These are phyloP conservation scores for Palythoa heliodiscus DNA, from an alignment of 92 coral and sea anemone genomes.

Conservation along the genomic window DNA sequence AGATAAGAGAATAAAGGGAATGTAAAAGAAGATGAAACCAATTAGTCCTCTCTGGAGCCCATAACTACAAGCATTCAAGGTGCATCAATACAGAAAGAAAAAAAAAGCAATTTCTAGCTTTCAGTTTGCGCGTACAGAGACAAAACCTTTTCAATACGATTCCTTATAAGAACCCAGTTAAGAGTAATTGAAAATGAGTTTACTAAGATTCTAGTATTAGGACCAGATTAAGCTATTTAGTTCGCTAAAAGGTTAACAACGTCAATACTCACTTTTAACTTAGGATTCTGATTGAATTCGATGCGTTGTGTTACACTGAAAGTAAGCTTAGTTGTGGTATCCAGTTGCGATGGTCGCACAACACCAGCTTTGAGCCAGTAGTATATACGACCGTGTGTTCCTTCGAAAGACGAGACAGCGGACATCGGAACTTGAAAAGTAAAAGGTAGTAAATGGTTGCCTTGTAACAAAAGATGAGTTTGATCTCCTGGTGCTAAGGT, in stretches of 20 bases:
- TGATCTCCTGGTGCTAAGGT: background rate
- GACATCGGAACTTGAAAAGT: conserved; percentile 40
- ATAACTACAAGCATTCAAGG: no score
- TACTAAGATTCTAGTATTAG: no score
- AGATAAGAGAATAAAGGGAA: no score
- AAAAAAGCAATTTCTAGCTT: no score
- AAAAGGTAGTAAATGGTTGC: conserved; percentile 37
- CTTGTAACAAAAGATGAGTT: conserved; percentile 11
- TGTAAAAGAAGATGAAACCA: no score
- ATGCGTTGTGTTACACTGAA: conserved; percentile 17
- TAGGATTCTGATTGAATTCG: conserved; percentile 23
- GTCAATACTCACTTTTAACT: conserved; percentile 26
- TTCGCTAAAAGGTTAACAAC: background rate
- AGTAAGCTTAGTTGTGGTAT: conserved; percentile 26
- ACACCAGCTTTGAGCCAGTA: conserved; percentile 35
- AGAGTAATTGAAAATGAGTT: no score
- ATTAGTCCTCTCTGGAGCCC: no score
- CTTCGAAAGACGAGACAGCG: conserved; percentile 37
- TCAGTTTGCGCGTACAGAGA: no score
- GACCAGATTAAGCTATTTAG: background rate
- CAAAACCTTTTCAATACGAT: no score
- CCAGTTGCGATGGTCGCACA: conserved; percentile 13
- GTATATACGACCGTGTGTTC: conserved; percentile 29
- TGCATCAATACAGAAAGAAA: no score
- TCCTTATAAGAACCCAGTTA: no score